phyloP scores from a whole-genome alignment of 2,888 invertebrate species.

The Parnassius orleans region DNA sequence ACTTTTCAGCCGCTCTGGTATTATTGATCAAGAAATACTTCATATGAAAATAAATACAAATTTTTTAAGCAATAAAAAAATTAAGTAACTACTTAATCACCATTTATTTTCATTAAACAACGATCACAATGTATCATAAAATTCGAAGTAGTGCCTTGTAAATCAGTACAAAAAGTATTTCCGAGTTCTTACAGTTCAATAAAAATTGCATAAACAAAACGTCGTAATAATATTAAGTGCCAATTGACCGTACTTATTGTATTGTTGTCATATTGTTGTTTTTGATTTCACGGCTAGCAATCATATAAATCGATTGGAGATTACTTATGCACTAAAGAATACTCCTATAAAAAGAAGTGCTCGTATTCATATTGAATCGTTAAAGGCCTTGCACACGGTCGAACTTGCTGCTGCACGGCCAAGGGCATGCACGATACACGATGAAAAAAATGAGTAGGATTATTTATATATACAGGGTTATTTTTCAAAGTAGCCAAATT shows the following conservation, averaged over 20 bases:
- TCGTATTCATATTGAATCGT: no score
- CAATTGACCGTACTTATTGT: constrained; percentile 2
- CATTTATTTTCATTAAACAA: not conserved
- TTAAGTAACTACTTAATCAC: not conserved
- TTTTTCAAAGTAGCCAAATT: no score
- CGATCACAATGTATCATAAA: constrained; percentile 1
- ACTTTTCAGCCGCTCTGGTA: no score
- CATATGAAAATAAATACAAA: no score
- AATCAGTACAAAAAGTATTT: constrained; percentile 3
- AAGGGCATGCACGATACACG: no score
- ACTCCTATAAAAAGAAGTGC: no score
- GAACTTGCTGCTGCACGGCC: no score
- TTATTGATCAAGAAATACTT: no score
- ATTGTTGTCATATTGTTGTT: constrained; percentile 2
- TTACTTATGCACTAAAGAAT: not conserved
- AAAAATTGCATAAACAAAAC: constrained; percentile 16
- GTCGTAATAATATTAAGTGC: constrained; percentile 12
- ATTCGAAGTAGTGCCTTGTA: constrained; percentile 1
- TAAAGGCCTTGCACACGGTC: no score
- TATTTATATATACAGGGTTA: no score
- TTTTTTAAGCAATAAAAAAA: no score
- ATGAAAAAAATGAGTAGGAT: no score
- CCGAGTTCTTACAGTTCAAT: constrained; percentile 6
- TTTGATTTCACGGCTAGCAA: constrained; percentile 34
- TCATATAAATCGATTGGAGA: not conserved